Evolutionary conservation across 2,797 vertebrate species (phyloP), one percentile per base, ranked within the genome.

Genomic region (Hoplostethus mediterraneus): DNA sequence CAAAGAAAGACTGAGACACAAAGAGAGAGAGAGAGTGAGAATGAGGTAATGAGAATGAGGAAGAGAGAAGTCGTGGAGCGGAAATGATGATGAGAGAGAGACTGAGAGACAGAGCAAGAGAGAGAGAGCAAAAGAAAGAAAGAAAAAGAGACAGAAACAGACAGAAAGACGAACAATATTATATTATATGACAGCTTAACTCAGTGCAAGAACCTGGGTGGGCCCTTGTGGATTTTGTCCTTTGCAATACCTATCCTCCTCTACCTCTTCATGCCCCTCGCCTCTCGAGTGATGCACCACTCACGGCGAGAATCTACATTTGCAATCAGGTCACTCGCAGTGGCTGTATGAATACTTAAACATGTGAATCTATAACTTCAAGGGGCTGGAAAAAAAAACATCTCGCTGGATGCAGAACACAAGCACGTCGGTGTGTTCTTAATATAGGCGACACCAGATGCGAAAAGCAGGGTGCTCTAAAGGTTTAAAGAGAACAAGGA

Each of bases 281-380:
- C 25, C 21, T 54, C 28, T 6, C 21, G 21, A 21, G 21, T 21
- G 21, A 21, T 53, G 7, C 7, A 25, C 2, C 21, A 6, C 30
- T 13, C 33, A 48, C 28, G 4, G 21, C 17, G 21, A 21, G 21
- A 8, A 25, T 14, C 52, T 5, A 21, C 38, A 49, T 68, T 28
- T 71, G 48, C 52, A 58, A 3, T 65, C 71, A 12, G 33, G 21
- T 16, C 12, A 8, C 52, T 5, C 14, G n/a, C 57, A 66, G 75
- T 65, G 38, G 69, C 64, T 12, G 1, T 1, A 42, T 74, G 70
- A 63, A 79, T 57, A 68, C 63, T 71, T 65, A 67, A 79, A 73
- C 75, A 53, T 6, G 33, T 2, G 2, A 57, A 79, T 75, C 56
- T 47, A 67, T 65, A 71, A 16, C 59, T 56, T 79, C 47, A 75